Evolutionary conservation across 2,888 invertebrate species (phyloP).

Genomic region (Seira ritae): DNA sequence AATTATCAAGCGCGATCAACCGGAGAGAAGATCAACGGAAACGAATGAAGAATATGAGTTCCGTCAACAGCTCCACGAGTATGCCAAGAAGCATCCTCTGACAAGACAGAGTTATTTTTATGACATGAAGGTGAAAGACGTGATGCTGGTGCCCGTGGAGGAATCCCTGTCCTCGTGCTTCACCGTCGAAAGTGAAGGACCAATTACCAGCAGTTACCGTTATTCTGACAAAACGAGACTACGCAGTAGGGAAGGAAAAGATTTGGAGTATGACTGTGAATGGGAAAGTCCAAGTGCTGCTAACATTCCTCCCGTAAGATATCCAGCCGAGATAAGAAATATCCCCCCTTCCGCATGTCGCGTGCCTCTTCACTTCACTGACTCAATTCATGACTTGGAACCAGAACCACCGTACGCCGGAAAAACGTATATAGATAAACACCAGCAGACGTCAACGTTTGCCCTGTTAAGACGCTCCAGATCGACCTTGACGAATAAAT

Average conservation of each 20-base stretch:
- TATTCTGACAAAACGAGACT: too few relatives aligned
- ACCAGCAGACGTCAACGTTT: background rate
- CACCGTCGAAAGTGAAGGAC: background rate
- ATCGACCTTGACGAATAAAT: background rate
- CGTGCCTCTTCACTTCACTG: slow-evolving; percentile 19
- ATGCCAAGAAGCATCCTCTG: slow-evolving; percentile 44
- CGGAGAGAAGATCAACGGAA: slow-evolving; percentile 3
- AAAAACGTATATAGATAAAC: background rate
- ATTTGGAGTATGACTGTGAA: background rate
- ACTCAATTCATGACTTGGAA: slow-evolving; percentile 17
- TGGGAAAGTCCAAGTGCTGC: slow-evolving; percentile 34
- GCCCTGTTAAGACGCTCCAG: background rate
- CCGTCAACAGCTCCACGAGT: slow-evolving; percentile 41
- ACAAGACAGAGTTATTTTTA: slow-evolving; percentile 37
- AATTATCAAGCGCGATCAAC: slow-evolving; percentile 36
- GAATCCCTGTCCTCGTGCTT: slow-evolving; percentile 12
- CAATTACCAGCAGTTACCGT: background rate
- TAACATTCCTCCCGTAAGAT: background rate
- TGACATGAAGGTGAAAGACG: slow-evolving; percentile 41
- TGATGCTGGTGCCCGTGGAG: slow-evolving; percentile 19
- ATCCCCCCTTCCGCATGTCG: background rate
- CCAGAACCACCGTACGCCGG: background rate
- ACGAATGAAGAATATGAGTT: slow-evolving; percentile 38
- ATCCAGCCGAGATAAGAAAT: slow-evolving; percentile 19
- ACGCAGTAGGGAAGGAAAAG: too few relatives aligned